These are phyloP conservation scores for Eilema griseolum DNA, from an alignment of 2,888 invertebrate genomes.

Conservation along the genomic window DNA sequence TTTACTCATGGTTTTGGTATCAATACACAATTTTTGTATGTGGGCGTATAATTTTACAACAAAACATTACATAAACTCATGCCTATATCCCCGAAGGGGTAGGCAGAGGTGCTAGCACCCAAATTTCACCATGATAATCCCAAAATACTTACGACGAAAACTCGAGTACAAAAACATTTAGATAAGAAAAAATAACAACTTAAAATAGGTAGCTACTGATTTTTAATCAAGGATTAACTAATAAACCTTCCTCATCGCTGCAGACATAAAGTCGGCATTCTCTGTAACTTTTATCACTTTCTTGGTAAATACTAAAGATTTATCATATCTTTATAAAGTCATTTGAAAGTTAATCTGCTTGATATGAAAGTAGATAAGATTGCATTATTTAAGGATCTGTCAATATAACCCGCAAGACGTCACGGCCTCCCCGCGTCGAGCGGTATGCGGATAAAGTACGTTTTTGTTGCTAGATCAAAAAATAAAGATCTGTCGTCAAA, in stretches of 20 bases:
- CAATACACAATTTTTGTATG: too few species aligned
- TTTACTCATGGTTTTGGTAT: too few species aligned
- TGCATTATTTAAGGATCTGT: not conserved
- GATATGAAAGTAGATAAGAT: slow-evolving; percentile 5
- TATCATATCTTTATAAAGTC: slow-evolving; percentile 6
- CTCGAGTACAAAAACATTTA: not conserved
- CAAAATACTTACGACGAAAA: not conserved
- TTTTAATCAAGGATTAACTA: not conserved
- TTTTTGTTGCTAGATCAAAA: not conserved
- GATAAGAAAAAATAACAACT: slow-evolving; percentile 1
- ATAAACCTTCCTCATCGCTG: not conserved
- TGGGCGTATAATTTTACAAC: too few species aligned
- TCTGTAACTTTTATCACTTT: not conserved
- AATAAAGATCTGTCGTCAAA: not conserved
- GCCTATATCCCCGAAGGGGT: too few species aligned
- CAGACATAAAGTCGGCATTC: slow-evolving; percentile 4
- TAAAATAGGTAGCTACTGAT: too few species aligned
- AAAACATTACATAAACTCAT: too few species aligned
- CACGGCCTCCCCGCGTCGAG: not conserved
- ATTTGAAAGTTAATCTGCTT: slow-evolving; percentile 12
- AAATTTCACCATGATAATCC: not conserved
- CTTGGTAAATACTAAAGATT: not conserved
- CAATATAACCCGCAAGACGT: not conserved
- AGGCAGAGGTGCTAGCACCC: too few species aligned
- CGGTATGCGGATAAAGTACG: not conserved